Percentiles rank a stretch among this genome's conserved stretches.
Conservation (phyloP, 2,113 vertebrate genomes). For the Craseonycteris thonglongyai region DNA sequence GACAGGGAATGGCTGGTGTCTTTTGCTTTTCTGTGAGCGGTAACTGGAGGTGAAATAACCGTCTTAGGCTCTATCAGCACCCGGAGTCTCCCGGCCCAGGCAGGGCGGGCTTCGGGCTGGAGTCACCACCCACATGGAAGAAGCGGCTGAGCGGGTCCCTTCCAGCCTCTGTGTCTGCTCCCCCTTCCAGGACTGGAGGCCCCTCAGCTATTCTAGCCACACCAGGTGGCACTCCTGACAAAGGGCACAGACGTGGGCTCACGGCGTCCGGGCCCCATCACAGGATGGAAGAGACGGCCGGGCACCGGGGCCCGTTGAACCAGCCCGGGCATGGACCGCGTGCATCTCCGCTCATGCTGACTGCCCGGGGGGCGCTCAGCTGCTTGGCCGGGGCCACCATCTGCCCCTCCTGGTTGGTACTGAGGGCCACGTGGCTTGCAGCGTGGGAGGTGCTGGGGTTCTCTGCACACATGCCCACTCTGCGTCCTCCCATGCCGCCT, state of each 20-base stretch:
- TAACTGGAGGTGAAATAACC: background rate
- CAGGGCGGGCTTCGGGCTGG: accelerated
- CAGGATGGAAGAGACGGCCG: background rate
- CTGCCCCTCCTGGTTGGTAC: background rate
- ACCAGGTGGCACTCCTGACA: background rate
- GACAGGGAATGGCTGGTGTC: too few relatives aligned
- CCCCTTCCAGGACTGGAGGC: accelerated
- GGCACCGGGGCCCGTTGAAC: background rate
- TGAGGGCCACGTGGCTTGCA: background rate
- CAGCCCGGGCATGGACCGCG: background rate
- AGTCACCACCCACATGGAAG: accelerated
- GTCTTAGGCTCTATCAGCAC: background rate
- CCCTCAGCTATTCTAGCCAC: background rate
- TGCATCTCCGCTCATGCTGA: too few relatives aligned
- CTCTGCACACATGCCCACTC: accelerated
- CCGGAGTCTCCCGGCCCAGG: accelerated
- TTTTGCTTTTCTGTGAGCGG: background rate
- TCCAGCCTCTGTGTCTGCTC: accelerated
- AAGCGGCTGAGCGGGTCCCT: too few relatives aligned
- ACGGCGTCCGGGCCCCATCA: background rate
- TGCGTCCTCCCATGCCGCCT: accelerated
- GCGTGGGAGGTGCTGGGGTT: background rate
- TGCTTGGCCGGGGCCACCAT: background rate
- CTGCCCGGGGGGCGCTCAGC: too few relatives aligned
- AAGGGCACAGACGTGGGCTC: slow-evolving; percentile 5